Percentiles rank a stretch among this genome's conserved stretches.
These are phyloP conservation scores for Tribolium madens DNA, from an alignment of 1,140 invertebrate species.

Conservation along the genomic window DNA sequence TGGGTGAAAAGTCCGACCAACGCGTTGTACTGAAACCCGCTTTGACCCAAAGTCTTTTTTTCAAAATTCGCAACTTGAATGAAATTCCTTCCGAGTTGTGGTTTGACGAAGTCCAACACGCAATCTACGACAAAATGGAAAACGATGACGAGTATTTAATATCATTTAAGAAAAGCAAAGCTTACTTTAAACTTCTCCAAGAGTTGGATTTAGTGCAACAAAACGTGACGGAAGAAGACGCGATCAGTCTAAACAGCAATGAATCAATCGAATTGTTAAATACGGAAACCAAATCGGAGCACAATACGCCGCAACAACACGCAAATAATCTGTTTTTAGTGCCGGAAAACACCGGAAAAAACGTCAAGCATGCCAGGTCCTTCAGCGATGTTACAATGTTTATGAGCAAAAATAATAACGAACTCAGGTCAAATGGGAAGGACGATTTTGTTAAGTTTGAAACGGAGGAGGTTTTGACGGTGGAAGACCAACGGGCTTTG, in stretches of 20 bases:
- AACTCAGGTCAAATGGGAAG: background rate
- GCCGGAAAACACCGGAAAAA: slow-evolving; percentile 64
- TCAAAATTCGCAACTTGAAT: slow-evolving; percentile 72
- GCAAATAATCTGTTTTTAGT: slow-evolving; percentile 48
- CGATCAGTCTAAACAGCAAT: slow-evolving; percentile 68
- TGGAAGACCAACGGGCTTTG: slow-evolving; percentile 56
- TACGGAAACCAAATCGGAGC: slow-evolving; percentile 18
- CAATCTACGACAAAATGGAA: slow-evolving; percentile 77
- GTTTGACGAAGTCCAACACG: slow-evolving; percentile 88
- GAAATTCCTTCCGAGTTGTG: slow-evolving; percentile 77
- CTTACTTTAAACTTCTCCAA: slow-evolving; percentile 80
- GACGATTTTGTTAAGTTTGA: slow-evolving; percentile 12
- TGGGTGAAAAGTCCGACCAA: slow-evolving; percentile 80
- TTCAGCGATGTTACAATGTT: slow-evolving; percentile 61
- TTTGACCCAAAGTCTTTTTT: slow-evolving; percentile 74
- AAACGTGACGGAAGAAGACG: slow-evolving; percentile 69
- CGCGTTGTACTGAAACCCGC: slow-evolving; percentile 76
- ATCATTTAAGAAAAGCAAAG: slow-evolving; percentile 76
- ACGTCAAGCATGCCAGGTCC: slow-evolving; percentile 60
- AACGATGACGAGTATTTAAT: slow-evolving; percentile 77
- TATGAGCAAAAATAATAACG: slow-evolving; percentile 50
- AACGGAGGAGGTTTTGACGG: slow-evolving; percentile 22
- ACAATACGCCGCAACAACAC: slow-evolving; percentile 7
- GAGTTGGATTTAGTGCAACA: slow-evolving; percentile 81
- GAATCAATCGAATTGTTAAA: slow-evolving; percentile 56